Evolutionary conservation across 2,888 invertebrate genomes (phyloP).

Genomic region (Pollenia griseotomentosa): DNA sequence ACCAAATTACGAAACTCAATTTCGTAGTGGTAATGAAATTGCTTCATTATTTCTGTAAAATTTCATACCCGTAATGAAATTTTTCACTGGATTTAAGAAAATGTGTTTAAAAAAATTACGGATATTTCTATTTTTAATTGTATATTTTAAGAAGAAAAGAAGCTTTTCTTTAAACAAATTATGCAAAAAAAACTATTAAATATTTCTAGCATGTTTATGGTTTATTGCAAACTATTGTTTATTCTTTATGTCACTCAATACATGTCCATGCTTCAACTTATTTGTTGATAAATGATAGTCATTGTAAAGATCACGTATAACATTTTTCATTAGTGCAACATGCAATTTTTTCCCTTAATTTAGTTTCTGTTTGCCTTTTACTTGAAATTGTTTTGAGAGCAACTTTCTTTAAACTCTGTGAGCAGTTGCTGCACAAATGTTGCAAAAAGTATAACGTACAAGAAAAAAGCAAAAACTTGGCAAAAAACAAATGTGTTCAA

Average conservation of each 20-base stretch:
- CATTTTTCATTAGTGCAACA: constrained; percentile 72
- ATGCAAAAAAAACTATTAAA: neutral
- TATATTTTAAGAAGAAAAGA: too few relatives aligned
- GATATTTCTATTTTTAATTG: too few relatives aligned
- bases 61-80: too few relatives aligned
- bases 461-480: neutral
- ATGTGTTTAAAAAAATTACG: too few relatives aligned
- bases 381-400: constrained; percentile 46
- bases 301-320: constrained; percentile 70
- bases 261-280: constrained; percentile 38
- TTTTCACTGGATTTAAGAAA: too few relatives aligned
- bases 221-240: constrained; percentile 29
- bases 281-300: constrained; percentile 69
- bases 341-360: constrained; percentile 33
- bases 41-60: too few relatives aligned
- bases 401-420: constrained; percentile 43
- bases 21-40: too few relatives aligned
- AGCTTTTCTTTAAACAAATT: too few relatives aligned
- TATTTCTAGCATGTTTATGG: constrained; percentile 29
- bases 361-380: constrained; percentile 36
- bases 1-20: too few relatives aligned
- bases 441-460: constrained; percentile 21
- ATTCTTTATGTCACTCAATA: constrained; percentile 50
- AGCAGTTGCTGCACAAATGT: constrained; percentile 62
- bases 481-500: constrained; percentile 53